phyloP scores from a whole-genome alignment of 2,797 vertebrate species.

The Oreochromis mossambicus region DNA sequence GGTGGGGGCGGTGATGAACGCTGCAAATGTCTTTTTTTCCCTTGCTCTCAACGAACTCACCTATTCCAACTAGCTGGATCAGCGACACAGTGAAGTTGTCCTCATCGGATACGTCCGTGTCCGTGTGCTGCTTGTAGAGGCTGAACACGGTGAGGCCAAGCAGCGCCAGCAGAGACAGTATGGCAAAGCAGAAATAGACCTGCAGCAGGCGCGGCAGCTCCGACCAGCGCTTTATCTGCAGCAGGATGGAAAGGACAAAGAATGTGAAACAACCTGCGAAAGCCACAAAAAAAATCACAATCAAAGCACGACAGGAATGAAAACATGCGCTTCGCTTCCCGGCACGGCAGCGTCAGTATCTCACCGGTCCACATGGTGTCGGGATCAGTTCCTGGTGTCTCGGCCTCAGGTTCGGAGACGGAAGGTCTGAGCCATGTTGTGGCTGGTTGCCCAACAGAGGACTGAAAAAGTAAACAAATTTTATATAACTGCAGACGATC shows the following conservation, averaged over 20 bases:
- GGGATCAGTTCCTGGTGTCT: conserved; percentile 82
- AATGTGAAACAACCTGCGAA: background rate
- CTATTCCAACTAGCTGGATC: conserved; percentile 79
- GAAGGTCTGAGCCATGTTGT: conserved; percentile 31
- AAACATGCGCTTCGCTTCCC: background rate
- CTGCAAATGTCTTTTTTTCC: background rate
- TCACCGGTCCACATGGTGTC: conserved; percentile 85
- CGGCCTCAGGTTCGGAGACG: conserved; percentile 78
- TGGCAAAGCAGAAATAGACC: conserved; percentile 79
- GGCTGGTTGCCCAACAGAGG: conserved; percentile 51
- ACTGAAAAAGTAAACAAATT: conserved; percentile 33
- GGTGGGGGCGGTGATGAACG: background rate
- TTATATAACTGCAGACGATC: background rate
- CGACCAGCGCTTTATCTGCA: conserved; percentile 81
- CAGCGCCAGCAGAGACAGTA: conserved; percentile 77
- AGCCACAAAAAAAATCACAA: rapidly evolving
- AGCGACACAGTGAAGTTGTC: conserved; percentile 82
- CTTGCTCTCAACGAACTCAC: conserved; percentile 59
- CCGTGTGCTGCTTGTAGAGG: conserved; percentile 65
- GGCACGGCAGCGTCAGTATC: background rate
- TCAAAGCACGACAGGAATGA: background rate
- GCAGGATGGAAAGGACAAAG: background rate
- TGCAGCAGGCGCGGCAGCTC: conserved; percentile 77
- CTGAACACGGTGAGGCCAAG: conserved; percentile 73
- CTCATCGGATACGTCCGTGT: background rate